Percentiles rank a stretch among this genome's conserved stretches.
Evolutionary conservation across 2,797 vertebrate species (phyloP).

Genomic region (Falco naumanni): DNA sequence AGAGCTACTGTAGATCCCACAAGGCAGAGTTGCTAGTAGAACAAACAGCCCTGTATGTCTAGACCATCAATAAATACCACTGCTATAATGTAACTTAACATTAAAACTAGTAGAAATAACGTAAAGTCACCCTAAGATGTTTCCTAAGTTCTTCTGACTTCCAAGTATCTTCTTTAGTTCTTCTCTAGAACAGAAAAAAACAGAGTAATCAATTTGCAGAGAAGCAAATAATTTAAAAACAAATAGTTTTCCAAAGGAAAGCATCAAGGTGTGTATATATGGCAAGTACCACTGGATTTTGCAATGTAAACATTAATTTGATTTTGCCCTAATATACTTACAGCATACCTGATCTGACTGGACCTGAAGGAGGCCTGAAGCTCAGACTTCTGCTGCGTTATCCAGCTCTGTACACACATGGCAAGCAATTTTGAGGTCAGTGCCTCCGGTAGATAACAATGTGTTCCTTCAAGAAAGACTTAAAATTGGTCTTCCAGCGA

Average conservation of each 20-base stretch:
- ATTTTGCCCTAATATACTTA: background rate
- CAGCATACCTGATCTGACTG: background rate
- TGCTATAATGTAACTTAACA: background rate
- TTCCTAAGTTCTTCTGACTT: conserved; percentile 88
- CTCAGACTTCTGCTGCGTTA: background rate
- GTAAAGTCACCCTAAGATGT: conserved; percentile 82
- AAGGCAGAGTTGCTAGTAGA: background rate
- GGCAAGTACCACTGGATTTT: background rate
- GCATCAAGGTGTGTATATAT: background rate
- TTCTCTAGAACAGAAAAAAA: conserved; percentile 77
- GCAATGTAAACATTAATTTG: background rate
- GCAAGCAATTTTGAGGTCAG: background rate
- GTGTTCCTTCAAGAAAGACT: background rate
- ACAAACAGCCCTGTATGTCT: background rate
- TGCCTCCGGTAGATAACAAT: background rate
- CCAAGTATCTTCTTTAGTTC: conserved; percentile 95
- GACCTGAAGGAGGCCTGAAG: background rate
- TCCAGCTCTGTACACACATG: background rate
- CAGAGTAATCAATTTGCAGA: background rate
- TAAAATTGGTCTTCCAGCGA: background rate
- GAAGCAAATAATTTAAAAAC: background rate
- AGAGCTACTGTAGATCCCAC: background rate
- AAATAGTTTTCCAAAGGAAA: background rate
- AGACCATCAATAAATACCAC: background rate
- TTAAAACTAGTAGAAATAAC: background rate